Percentiles rank a stretch among this genome's conserved stretches.
Evolutionary conservation across 2,113 vertebrate genomes (phyloP).

Genomic region (Ochotona curzoniae): DNA sequence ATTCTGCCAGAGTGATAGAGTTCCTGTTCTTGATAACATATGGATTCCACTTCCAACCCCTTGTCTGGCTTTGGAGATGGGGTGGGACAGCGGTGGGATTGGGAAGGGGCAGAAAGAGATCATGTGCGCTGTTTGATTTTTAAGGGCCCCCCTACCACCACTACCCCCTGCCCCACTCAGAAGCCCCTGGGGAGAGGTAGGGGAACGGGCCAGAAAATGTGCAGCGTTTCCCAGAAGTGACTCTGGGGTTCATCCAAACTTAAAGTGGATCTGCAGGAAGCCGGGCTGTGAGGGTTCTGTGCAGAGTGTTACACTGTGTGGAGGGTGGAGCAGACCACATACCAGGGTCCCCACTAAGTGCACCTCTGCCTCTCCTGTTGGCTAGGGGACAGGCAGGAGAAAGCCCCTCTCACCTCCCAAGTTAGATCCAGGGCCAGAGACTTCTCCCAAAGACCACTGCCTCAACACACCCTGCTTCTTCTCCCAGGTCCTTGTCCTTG

Average conservation of each 20-base stretch:
- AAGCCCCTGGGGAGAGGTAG: not conserved
- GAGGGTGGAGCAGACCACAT: constrained; percentile 5
- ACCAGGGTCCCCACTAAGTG: not conserved
- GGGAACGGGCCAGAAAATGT: not conserved
- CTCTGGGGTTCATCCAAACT: not conserved
- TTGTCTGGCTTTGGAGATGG: constrained; percentile 10
- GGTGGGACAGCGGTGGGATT: not conserved
- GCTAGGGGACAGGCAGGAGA: not conserved
- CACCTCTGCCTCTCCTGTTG: constrained; percentile 8
- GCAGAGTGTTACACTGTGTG: not conserved
- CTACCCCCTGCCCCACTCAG: not conserved
- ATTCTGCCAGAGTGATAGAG: not conserved
- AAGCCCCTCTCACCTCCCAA: not conserved
- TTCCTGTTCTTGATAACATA: not conserved
- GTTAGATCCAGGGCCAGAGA: not conserved
- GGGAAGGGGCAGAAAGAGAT: constrained; percentile 22
- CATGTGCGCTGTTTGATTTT: not conserved
- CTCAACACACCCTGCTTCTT: not conserved
- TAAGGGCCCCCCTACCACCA: not conserved
- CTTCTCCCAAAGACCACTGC: not conserved
- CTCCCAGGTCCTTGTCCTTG: constrained; percentile 7
- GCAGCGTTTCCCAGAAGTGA: constrained; percentile 22
- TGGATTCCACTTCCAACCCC: not conserved
- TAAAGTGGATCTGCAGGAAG: not conserved
- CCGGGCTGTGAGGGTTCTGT: not conserved